phyloP scores from a whole-genome alignment of 2,113 vertebrate species.

The Chlorocebus sabaeus region DNA sequence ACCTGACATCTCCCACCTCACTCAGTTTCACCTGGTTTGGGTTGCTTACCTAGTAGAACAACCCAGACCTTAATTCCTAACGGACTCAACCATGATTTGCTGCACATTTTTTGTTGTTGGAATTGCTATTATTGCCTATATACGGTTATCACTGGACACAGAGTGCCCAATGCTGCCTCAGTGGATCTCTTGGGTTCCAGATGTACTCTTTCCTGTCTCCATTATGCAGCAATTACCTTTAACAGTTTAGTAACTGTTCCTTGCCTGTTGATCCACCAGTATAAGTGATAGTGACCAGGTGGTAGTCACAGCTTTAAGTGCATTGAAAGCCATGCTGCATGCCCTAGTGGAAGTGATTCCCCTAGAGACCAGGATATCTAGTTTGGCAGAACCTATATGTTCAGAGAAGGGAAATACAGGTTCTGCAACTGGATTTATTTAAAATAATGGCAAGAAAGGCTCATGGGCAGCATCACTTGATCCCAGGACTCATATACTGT shows the following conservation, averaged over 20 bases:
- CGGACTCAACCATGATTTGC: not conserved
- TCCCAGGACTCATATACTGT: not conserved
- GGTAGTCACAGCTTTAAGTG: not conserved
- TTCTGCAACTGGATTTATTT: not conserved
- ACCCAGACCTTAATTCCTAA: not conserved
- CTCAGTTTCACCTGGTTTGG: not conserved
- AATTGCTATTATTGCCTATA: not conserved
- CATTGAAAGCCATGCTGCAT: not conserved
- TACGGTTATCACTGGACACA: not conserved
- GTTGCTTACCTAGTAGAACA: not conserved
- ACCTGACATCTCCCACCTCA: not conserved
- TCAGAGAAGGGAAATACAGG: not conserved
- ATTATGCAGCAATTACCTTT: not conserved
- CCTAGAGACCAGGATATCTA: too few species aligned
- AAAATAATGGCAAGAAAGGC: not conserved
- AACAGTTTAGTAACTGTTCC: not conserved
- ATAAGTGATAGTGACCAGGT: not conserved
- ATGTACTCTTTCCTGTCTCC: not conserved
- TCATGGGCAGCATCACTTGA: not conserved
- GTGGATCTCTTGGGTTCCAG: not conserved
- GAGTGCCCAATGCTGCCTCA: not conserved
- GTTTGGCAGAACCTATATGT: not conserved
- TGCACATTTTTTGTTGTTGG: not conserved
- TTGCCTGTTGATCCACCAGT: not conserved
- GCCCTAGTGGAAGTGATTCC: not conserved